A percentile compares a stretch with the other conserved stretches of the same genome.
Conservation (phyloP, 2,113 vertebrate species). For the Anarrhichthys ocellatus region DNA sequence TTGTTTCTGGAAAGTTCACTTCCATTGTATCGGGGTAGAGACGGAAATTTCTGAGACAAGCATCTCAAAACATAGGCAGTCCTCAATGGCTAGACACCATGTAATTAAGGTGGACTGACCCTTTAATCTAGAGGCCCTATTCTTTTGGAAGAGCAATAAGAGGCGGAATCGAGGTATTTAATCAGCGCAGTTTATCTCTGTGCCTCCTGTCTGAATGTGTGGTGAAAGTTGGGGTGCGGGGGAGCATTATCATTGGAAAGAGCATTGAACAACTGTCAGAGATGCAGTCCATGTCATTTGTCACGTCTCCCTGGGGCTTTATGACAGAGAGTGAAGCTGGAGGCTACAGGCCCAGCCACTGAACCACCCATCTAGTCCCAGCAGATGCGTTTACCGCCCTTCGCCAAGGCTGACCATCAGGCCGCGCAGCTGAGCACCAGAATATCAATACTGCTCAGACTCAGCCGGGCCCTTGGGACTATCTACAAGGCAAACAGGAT, state of each 20-base stretch:
- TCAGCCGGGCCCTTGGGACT: conserved; percentile 69
- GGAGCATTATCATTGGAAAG: conserved; percentile 67
- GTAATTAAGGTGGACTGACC: conserved; percentile 9
- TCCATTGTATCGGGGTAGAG: neutral
- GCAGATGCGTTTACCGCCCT: conserved; percentile 70
- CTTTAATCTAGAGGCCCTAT: neutral
- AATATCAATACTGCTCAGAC: conserved; percentile 78
- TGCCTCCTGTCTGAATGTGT: conserved; percentile 39
- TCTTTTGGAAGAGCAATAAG: neutral
- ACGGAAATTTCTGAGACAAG: neutral
- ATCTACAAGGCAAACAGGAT: conserved; percentile 69
- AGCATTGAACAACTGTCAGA: conserved; percentile 80
- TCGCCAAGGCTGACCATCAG: conserved; percentile 69
- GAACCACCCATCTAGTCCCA: conserved; percentile 72
- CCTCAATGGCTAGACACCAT: neutral
- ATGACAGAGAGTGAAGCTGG: conserved; percentile 66
- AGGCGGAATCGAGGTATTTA: conserved; percentile 38
- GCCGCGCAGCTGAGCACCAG: conserved; percentile 78
- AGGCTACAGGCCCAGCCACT: conserved; percentile 50
- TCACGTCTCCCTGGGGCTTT: conserved; percentile 77
- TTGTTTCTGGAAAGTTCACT: neutral
- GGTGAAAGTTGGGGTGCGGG: conserved; percentile 34
- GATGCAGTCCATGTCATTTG: conserved; percentile 74
- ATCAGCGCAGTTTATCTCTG: conserved; percentile 52
- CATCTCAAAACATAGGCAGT: neutral